Evolutionary conservation across 2,888 invertebrate genomes (phyloP), one percentile per base, ranked within the genome.

Genomic region (Drosophila ochracea): DNA sequence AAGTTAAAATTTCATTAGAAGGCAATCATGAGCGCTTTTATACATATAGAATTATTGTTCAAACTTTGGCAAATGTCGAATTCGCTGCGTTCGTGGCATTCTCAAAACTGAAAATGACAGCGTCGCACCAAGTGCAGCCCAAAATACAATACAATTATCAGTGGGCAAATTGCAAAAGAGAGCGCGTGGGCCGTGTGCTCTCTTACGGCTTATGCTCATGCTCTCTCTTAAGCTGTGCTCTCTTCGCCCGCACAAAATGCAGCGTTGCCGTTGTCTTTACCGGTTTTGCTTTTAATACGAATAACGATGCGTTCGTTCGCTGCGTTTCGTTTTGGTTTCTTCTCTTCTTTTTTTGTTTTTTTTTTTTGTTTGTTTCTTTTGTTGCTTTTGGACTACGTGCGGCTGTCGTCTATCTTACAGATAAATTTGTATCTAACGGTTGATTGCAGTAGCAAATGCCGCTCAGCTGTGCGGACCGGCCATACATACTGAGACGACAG

Each of bases 391-490:
- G 25, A 47, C 47, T 62, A 58, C 50, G 69, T 69, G 62, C 66
- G 43, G 72, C 47, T 25, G 47, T 47, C 47, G 47, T 53, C 47
- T 74, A 53, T 63, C 75, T 83, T 72, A 73, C 72, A 83, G 90
- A 90, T 85, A 87, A 71, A 82, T 84, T 79, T 77, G 72, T 82
- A 80, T 82, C 80, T 80, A 57, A 68, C 76, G 71, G 71, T 75
- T 65, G 59, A 70, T 65, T 52, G 76, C 80, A 68, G 84, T 89
- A 68, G 85, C 80, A 85, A 77, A 73, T 76, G 72, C 73, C 87
- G 84, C 89, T 89, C 84, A 85, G 84, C 84, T 85, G 84, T 83
- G 57, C 58, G 61, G 28, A 79, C 81, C 80, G 68, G 62, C 68
- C 65, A 30, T 57, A 39, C n/a, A 30, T 57, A 57, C 39, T 39